Evolutionary conservation across 2,113 vertebrate species (phyloP).

Genomic region (Amblyornis subalaris): DNA sequence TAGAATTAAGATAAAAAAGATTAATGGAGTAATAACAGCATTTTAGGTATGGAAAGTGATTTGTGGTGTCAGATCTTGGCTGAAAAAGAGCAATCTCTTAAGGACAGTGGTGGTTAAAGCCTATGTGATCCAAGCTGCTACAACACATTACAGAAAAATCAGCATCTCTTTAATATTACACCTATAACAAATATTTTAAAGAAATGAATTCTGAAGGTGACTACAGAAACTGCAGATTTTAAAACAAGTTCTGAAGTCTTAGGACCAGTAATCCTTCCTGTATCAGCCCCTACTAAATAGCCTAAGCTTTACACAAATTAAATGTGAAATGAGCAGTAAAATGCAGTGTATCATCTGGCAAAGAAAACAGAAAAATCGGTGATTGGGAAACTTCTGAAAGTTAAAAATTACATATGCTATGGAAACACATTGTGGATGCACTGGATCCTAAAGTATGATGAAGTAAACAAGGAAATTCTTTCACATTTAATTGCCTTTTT

Average conservation of each 20-base stretch:
- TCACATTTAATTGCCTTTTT: not conserved
- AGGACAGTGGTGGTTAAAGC: not conserved
- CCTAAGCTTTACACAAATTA: not conserved
- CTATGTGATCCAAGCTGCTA: not conserved
- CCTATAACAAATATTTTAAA: constrained; percentile 51
- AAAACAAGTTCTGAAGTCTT: constrained; percentile 31
- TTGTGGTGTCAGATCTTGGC: not conserved
- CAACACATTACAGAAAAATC: constrained; percentile 11
- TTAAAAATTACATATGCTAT: not conserved
- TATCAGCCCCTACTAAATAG: not conserved
- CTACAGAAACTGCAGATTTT: constrained; percentile 37
- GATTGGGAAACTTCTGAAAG: not conserved
- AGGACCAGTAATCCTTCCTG: constrained; percentile 13
- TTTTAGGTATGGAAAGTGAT: constrained; percentile 8
- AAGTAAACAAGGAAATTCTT: constrained; percentile 22
- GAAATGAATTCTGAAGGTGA: constrained; percentile 44
- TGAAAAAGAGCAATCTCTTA: constrained; percentile 9
- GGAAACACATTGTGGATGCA: not conserved
- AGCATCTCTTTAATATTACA: constrained; percentile 61
- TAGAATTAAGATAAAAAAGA: not conserved
- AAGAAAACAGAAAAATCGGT: not conserved
- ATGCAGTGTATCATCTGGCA: not conserved
- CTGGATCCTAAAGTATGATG: not conserved
- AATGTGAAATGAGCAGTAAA: not conserved
- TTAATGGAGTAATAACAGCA: not conserved